A percentile compares a stretch with the other conserved stretches of the same genome.
Conservation (phyloP, 1,140 invertebrate species). For the Brachionus plicatilis region DNA sequence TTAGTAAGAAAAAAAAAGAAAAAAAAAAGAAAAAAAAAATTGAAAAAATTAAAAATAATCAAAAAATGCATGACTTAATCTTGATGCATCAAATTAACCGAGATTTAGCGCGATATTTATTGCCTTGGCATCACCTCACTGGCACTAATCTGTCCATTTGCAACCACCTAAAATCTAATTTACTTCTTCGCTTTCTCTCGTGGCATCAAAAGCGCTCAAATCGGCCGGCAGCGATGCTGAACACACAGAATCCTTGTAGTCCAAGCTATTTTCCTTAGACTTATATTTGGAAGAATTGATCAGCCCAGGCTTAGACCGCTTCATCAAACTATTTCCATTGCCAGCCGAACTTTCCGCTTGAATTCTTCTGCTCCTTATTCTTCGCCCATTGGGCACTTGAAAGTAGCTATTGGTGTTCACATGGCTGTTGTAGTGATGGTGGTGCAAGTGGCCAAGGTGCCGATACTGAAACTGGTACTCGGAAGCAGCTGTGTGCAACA, state of each 20-base stretch:
- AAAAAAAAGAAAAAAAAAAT: too few species aligned
- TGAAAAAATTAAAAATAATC: not conserved
- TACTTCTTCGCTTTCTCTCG: not conserved
- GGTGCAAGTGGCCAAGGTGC: constrained; percentile 16
- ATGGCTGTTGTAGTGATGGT: constrained; percentile 38
- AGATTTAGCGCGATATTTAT: constrained; percentile 9
- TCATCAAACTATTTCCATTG: not conserved
- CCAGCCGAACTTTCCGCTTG: not conserved
- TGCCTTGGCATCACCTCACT: not conserved
- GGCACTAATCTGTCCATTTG: not conserved
- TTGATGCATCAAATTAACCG: not conserved
- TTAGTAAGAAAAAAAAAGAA: not conserved
- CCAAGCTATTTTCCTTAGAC: not conserved
- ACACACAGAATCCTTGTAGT: not conserved
- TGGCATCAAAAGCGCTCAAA: not conserved
- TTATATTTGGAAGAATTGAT: not conserved
- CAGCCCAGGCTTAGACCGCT: not conserved
- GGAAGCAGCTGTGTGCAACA: not conserved
- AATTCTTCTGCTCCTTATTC: not conserved
- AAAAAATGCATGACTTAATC: not conserved
- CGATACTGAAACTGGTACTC: constrained; percentile 28
- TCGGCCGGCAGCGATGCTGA: not conserved
- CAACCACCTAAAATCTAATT: not conserved
- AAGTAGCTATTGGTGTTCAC: constrained; percentile 26
- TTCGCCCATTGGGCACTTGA: constrained; percentile 17